Conservation (phyloP, 2,113 vertebrate species). For the Parotia lawesii region DNA sequence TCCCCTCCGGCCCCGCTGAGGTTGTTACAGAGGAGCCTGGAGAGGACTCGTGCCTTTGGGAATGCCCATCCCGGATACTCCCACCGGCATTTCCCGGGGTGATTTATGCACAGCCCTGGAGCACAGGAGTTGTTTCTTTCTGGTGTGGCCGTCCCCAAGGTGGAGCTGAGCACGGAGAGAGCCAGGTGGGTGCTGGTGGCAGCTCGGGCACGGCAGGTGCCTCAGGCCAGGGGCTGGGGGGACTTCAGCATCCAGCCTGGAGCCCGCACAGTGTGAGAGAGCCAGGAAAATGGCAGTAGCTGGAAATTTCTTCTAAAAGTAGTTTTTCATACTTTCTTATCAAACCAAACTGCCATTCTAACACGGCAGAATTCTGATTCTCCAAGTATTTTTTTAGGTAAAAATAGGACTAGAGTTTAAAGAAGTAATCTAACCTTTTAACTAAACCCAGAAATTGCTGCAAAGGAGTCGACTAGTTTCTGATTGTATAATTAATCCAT, state of each 20-base stretch:
- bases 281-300: background rate
- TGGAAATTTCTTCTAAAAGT: background rate
- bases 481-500: background rate
- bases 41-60: background rate
- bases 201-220: background rate
- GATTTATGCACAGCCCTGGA: background rate
- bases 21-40: background rate
- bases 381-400: background rate
- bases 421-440: background rate
- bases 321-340: background rate
- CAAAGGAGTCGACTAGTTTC: background rate
- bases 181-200: background rate
- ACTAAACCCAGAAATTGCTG: background rate
- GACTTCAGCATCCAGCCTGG: background rate
- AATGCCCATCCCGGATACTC: background rate
- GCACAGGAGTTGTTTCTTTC: background rate
- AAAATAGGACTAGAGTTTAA: background rate
- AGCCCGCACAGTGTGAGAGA: fast-evolving
- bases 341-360: background rate
- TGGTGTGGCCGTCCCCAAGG: fast-evolving
- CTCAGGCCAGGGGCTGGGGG: background rate
- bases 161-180: background rate
- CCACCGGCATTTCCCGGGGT: fast-evolving
- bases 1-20: fast-evolving
- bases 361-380: background rate